Percentiles rank a stretch among this genome's conserved stretches.
These are phyloP conservation scores for Willisornis vidua DNA, from an alignment of 2,113 vertebrate genomes.

Conservation along the genomic window DNA sequence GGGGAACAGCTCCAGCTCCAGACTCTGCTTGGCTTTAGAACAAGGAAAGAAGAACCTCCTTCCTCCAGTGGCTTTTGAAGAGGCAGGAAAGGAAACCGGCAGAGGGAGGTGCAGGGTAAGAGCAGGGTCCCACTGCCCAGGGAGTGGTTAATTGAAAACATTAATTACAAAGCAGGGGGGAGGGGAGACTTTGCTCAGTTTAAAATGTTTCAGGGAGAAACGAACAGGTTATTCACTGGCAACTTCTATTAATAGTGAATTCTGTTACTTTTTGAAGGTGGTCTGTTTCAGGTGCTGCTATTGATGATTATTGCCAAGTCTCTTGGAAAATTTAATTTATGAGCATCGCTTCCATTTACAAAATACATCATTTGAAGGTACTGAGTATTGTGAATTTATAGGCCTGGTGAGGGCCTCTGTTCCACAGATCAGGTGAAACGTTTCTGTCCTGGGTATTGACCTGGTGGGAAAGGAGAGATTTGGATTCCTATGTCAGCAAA, in stretches of 20 bases:
- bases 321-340: background rate
- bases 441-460: background rate
- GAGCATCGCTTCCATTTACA: background rate
- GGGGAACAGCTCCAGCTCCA: background rate
- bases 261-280: background rate
- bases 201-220: background rate
- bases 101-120: conserved; percentile 59
- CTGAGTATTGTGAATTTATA: background rate
- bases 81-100: conserved; percentile 19
- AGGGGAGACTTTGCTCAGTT: background rate
- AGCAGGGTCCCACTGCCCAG: conserved; percentile 4
- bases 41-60: background rate
- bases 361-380: background rate
- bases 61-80: background rate
- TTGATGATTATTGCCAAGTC: background rate
- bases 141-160: background rate
- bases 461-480: background rate
- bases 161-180: background rate
- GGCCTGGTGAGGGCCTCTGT: background rate
- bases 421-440: background rate
- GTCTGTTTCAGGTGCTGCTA: background rate
- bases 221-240: background rate
- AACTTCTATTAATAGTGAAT: background rate
- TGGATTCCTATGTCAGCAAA: background rate
- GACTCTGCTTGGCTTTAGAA: background rate